Percentiles rank a stretch among this genome's conserved stretches.
These are phyloP conservation scores for Falco peregrinus DNA, from an alignment of 2,797 vertebrate genomes.

Conservation along the genomic window DNA sequence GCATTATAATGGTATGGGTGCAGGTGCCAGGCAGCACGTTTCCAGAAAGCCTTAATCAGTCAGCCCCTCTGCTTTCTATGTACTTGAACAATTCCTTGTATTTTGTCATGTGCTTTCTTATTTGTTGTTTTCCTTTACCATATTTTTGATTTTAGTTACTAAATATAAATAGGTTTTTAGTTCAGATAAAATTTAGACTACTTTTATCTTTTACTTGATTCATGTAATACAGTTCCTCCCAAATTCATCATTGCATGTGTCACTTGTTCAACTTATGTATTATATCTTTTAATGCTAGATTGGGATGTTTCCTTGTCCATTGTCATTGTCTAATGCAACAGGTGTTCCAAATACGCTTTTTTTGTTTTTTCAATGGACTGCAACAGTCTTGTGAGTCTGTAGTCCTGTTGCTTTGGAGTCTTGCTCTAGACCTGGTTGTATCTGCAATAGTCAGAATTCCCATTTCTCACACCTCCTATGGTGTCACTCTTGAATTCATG, in stretches of 20 bases:
- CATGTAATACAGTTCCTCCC: background rate
- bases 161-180: background rate
- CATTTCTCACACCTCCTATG: rapidly evolving
- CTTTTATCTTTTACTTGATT: background rate
- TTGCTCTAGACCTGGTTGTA: background rate
- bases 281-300: background rate
- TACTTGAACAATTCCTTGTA: background rate
- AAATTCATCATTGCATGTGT: background rate
- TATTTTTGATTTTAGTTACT: background rate
- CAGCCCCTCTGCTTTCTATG: background rate
- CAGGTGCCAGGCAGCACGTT: background rate
- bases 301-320: background rate
- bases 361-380: background rate
- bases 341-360: background rate
- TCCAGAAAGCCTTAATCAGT: background rate
- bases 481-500: background rate
- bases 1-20: background rate
- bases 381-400: background rate
- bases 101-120: background rate
- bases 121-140: background rate
- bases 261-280: background rate
- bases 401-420: background rate
- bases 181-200: background rate
- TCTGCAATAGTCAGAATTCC: background rate
- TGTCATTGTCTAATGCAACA: background rate